These are phyloP conservation scores for Watersipora subatra DNA, from an alignment of 1,140 invertebrate genomes.

Conservation along the genomic window DNA sequence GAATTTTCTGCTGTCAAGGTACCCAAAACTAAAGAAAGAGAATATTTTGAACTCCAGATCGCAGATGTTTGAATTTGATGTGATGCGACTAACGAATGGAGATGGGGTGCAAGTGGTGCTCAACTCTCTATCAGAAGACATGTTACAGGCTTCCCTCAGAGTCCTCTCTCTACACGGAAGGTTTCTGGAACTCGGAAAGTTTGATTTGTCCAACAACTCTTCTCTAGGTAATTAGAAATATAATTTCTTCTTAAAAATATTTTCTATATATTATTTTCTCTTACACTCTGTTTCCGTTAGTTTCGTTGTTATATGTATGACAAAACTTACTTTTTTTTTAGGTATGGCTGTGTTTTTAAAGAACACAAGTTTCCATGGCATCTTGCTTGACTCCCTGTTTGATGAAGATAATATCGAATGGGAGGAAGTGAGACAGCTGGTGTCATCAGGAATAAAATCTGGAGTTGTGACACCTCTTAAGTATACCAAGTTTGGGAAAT, in stretches of 20 bases:
- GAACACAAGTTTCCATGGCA: slow-evolving; percentile 91
- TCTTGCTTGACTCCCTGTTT: slow-evolving; percentile 79
- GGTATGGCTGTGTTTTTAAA: slow-evolving; percentile 90
- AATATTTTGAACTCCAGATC: slow-evolving; percentile 86
- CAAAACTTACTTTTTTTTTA: slow-evolving; percentile 11
- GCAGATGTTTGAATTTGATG: slow-evolving; percentile 73
- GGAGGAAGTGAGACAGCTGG: slow-evolving; percentile 55
- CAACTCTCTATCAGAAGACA: slow-evolving; percentile 84
- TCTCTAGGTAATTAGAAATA: slow-evolving; percentile 45
- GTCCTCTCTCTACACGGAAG: slow-evolving; percentile 77
- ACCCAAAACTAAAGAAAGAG: slow-evolving; percentile 63
- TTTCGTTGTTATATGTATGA: no score
- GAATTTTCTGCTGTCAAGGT: slow-evolving; percentile 71
- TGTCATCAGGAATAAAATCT: slow-evolving; percentile 63
- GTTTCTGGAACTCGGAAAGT: slow-evolving; percentile 94
- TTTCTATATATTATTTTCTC: background rate
- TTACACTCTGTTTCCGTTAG: background rate
- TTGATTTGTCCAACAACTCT: slow-evolving; percentile 80
- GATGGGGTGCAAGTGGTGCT: slow-evolving; percentile 76
- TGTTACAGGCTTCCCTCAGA: slow-evolving; percentile 77
- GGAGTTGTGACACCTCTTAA: slow-evolving; percentile 74
- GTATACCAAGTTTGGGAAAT: slow-evolving; percentile 62
- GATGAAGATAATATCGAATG: slow-evolving; percentile 57
- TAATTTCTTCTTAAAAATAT: background rate
- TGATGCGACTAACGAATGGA: slow-evolving; percentile 51